Evolutionary conservation across 2,113 vertebrate species (phyloP).

Genomic region (Maccullochella peelii): DNA sequence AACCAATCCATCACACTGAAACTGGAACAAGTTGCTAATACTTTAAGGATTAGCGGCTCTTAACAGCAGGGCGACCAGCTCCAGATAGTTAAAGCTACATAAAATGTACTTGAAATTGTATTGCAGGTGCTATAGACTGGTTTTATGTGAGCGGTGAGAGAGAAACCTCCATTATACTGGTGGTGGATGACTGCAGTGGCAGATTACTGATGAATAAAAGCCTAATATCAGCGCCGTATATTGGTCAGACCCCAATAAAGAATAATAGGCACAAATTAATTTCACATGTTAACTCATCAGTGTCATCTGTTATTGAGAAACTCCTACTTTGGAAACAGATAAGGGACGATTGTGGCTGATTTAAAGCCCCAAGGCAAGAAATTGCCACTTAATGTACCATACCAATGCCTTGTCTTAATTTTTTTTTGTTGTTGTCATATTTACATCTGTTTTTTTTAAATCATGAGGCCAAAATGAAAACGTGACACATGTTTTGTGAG

Average conservation of each 20-base stretch:
- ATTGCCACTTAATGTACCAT: slow-evolving; percentile 13
- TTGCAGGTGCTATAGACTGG: neutral
- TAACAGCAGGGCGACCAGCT: neutral
- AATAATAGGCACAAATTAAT: slow-evolving; percentile 11
- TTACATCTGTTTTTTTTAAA: slow-evolving; percentile 4
- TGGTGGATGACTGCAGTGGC: too few species aligned
- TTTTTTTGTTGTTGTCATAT: slow-evolving; percentile 1
- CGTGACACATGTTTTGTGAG: neutral
- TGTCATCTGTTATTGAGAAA: slow-evolving; percentile 7
- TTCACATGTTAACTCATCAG: slow-evolving; percentile 8
- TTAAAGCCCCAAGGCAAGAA: neutral
- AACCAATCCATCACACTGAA: slow-evolving; percentile 8
- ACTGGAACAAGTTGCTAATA: neutral
- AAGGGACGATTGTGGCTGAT: slow-evolving; percentile 12
- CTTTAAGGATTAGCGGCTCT: slow-evolving; percentile 16
- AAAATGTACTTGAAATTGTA: slow-evolving; percentile 5
- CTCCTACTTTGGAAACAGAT: neutral
- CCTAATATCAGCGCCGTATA: slow-evolving; percentile 1
- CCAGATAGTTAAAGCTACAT: slow-evolving; percentile 2
- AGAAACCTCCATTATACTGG: neutral
- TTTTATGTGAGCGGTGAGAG: slow-evolving; percentile 9
- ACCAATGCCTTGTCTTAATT: slow-evolving; percentile 46
- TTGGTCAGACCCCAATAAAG: slow-evolving; percentile 13
- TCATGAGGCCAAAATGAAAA: slow-evolving; percentile 38
- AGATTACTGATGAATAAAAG: slow-evolving; percentile 6